Evolutionary conservation across 2,888 invertebrate genomes (phyloP).

Genomic region (Rhagonycha lutea): DNA sequence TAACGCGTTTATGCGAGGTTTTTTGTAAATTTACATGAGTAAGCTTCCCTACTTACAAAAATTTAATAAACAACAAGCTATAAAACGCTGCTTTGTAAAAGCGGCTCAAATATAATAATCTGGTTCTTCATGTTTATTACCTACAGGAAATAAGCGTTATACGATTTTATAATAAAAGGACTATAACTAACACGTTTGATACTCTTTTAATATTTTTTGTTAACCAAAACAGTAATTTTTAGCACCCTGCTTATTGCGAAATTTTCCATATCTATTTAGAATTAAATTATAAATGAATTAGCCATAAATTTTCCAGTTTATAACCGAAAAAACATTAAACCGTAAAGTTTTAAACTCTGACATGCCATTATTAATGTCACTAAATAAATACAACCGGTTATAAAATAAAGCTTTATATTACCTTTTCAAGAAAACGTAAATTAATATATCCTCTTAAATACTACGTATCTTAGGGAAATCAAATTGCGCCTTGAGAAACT

Average conservation of each 20-base stretch:
- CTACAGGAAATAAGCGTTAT: slow-evolving; percentile 14
- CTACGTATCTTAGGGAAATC: slow-evolving; percentile 23
- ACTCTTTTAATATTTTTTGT: slow-evolving; percentile 2
- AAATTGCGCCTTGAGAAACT: slow-evolving; percentile 19
- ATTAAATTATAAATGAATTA: background rate
- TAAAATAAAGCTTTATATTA: background rate
- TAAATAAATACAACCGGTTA: background rate
- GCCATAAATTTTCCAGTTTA: background rate
- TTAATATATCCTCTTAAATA: slow-evolving; percentile 6
- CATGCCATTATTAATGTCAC: background rate
- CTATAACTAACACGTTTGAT: slow-evolving; percentile 9
- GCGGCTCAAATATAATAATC: slow-evolving; percentile 14
- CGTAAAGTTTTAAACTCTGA: background rate
- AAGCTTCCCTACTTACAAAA: slow-evolving; percentile 7
- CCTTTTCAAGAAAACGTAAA: background rate
- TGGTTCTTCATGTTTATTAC: slow-evolving; percentile 22
- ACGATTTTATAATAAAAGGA: slow-evolving; percentile 16
- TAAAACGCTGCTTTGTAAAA: slow-evolving; percentile 14
- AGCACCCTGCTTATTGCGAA: background rate
- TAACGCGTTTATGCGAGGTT: slow-evolving; percentile 7
- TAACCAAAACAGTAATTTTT: slow-evolving; percentile 3
- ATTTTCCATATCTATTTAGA: background rate
- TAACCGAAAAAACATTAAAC: background rate
- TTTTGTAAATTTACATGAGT: slow-evolving; percentile 16
- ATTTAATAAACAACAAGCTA: slow-evolving; percentile 18